Conservation (phyloP, 2,113 vertebrate species). For the Pteruthius melanotis region DNA sequence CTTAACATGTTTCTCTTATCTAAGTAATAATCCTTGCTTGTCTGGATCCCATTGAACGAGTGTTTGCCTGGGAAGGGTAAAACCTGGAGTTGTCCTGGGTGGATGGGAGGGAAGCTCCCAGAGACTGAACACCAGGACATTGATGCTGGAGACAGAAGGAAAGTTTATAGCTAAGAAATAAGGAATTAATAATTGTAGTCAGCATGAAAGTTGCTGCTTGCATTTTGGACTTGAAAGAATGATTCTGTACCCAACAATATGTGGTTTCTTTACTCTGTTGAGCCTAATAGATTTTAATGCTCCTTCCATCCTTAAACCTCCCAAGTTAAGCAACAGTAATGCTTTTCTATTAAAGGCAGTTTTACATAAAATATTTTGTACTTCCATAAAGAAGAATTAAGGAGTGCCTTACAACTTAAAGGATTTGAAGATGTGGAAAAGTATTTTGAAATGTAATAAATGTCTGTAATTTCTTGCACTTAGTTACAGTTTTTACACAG, state of each 20-base stretch:
- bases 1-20: not conserved
- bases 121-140: not conserved
- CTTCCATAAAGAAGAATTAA: not conserved
- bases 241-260: not conserved
- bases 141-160: not conserved
- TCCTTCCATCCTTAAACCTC: not conserved
- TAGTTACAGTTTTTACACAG: not conserved
- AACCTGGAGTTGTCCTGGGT: not conserved
- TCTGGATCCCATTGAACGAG: not conserved
- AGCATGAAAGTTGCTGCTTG: not conserved
- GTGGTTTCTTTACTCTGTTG: not conserved
- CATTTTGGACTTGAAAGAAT: not conserved
- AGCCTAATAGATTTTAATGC: not conserved
- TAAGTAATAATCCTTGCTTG: not conserved
- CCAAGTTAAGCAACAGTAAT: not conserved
- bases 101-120: not conserved
- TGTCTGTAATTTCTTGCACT: not conserved
- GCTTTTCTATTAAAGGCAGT: not conserved
- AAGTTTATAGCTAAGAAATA: not conserved
- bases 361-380: not conserved
- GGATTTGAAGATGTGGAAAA: not conserved
- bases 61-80: not conserved
- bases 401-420: not conserved
- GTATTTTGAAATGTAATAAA: not conserved
- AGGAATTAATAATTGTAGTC: not conserved